A percentile compares a stretch with the other conserved stretches of the same genome.
Evolutionary conservation across 30 jellyfish, hydroid and myxozoan species (phyloP).

Genomic region (Catostylus mosaicus): DNA sequence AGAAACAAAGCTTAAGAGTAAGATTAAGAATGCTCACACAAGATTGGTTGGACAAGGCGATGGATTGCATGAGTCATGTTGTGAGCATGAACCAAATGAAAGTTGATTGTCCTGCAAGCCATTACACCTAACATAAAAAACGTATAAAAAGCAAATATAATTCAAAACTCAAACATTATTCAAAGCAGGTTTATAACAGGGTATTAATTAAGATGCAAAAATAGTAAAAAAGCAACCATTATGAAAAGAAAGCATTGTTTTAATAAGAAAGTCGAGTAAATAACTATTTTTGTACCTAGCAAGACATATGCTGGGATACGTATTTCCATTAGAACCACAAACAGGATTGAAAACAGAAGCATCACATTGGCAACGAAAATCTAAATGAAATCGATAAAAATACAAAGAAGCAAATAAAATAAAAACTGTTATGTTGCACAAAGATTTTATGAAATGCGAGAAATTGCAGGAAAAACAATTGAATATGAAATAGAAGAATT

Average conservation of each 20-base stretch:
- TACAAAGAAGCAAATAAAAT: background rate
- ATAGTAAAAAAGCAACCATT: background rate
- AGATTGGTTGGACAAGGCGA: conserved; percentile 40
- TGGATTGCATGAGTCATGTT: conserved; percentile 18
- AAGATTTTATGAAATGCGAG: no score
- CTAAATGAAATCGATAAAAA: background rate
- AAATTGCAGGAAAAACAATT: background rate
- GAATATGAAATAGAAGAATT: background rate
- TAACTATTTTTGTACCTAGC: conserved; percentile 63
- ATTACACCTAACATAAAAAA: conserved; percentile 12
- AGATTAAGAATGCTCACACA: conserved; percentile 19
- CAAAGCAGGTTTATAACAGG: background rate
- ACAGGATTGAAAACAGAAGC: conserved; percentile 66
- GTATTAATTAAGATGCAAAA: background rate
- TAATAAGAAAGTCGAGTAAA: background rate
- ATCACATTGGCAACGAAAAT: conserved; percentile 54
- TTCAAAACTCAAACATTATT: no score
- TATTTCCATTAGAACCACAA: conserved; percentile 86
- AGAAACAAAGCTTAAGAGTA: no score
- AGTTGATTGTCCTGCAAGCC: conserved; percentile 28
- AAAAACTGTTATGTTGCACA: no score
- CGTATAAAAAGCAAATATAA: no score
- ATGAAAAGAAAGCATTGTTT: background rate
- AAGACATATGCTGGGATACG: conserved; percentile 83
- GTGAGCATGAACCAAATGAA: conserved; percentile 28